Conservation (phyloP, 2,888 invertebrate genomes). For the Pristionchus arcanus region DNA sequence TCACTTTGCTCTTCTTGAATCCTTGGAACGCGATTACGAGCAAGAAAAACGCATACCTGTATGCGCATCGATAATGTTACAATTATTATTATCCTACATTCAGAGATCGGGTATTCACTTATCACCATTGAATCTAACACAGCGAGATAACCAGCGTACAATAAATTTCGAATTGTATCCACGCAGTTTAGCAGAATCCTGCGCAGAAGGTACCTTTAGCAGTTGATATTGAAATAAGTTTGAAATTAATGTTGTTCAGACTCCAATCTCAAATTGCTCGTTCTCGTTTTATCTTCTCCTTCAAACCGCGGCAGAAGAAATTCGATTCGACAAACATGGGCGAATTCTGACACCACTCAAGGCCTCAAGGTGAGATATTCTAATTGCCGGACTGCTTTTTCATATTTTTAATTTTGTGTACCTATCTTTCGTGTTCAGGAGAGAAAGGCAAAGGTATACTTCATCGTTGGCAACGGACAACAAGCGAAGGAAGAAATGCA, state of each 20-base stretch:
- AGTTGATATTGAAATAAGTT: not conserved
- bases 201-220: not conserved
- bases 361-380: not conserved
- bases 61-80: not conserved
- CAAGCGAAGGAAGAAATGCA: not conserved
- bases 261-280: not conserved
- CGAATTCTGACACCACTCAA: not conserved
- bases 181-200: not conserved
- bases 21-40: not conserved
- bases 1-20: not conserved
- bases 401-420: not conserved
- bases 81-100: not conserved
- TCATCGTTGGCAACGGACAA: not conserved
- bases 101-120: too few species aligned
- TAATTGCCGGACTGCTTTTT: not conserved
- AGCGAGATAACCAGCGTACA: not conserved
- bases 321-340: not conserved
- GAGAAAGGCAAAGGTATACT: not conserved
- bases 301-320: not conserved
- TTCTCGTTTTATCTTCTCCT: not conserved
- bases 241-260: not conserved
- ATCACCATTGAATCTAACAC: not conserved
- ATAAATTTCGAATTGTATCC: not conserved
- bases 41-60: not conserved
- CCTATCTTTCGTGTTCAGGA: not conserved